Percentiles rank a stretch among this genome's conserved stretches.
These are phyloP conservation scores for Pao palembangensis DNA, from an alignment of 2,113 vertebrate genomes.

Conservation along the genomic window DNA sequence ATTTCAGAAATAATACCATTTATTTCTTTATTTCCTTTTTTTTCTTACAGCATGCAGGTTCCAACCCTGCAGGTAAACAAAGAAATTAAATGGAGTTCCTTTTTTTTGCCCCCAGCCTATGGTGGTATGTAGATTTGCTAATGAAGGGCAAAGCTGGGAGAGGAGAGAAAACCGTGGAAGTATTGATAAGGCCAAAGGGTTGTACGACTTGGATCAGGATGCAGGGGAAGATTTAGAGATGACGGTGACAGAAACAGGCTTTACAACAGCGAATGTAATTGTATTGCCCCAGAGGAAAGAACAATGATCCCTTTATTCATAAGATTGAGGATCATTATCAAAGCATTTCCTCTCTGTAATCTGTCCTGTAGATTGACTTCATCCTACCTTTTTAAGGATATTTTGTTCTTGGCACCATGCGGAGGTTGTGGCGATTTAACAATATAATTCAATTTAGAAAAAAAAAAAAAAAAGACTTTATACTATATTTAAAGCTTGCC, in stretches of 20 bases:
- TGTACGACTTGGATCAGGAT: constrained; percentile 31
- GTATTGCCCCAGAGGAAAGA: constrained; percentile 10
- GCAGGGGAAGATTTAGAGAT: constrained; percentile 35
- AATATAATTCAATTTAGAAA: too few relatives aligned
- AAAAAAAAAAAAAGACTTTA: too few relatives aligned
- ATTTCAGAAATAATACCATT: constrained; percentile 53
- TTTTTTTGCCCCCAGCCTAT: constrained; percentile 50
- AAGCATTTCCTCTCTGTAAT: too few relatives aligned
- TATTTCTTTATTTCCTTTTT: constrained; percentile 56
- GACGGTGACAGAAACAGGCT: constrained; percentile 26
- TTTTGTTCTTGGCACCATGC: too few relatives aligned
- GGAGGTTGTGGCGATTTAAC: too few relatives aligned
- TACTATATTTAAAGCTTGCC: too few relatives aligned
- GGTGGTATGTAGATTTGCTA: constrained; percentile 66
- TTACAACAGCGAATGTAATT: constrained; percentile 26
- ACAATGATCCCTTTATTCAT: not conserved
- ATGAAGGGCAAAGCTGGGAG: constrained; percentile 61
- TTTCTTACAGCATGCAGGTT: not conserved
- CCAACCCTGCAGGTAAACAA: not conserved
- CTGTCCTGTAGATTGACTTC: too few relatives aligned
- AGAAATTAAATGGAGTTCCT: constrained; percentile 61
- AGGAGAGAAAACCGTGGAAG: constrained; percentile 56
- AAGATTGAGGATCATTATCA: not conserved
- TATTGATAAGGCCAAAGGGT: constrained; percentile 58
- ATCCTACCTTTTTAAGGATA: too few relatives aligned